These are phyloP conservation scores for Ichneumon xanthorius DNA, from an alignment of 2,888 invertebrate genomes.

Conservation along the genomic window DNA sequence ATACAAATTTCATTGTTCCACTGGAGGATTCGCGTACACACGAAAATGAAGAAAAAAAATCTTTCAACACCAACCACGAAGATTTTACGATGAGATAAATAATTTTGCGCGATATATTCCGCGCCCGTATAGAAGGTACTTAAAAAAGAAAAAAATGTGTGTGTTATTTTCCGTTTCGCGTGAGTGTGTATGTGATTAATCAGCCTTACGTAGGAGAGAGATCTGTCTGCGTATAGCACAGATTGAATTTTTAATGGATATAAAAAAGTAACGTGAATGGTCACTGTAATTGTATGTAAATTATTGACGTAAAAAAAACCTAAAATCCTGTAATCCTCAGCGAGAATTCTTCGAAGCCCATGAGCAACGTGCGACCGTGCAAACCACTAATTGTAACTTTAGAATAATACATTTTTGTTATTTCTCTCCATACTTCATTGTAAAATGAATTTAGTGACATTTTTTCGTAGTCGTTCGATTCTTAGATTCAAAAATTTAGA, in stretches of 20 bases:
- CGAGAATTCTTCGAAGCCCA: slow-evolving; percentile 44
- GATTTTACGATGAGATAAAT: slow-evolving; percentile 28
- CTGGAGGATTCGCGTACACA: slow-evolving; percentile 39
- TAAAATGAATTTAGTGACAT: slow-evolving; percentile 9
- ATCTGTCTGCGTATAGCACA: slow-evolving; percentile 60
- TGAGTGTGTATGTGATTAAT: slow-evolving; percentile 66
- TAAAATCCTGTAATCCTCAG: slow-evolving; percentile 34
- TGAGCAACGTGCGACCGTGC: slow-evolving; percentile 65
- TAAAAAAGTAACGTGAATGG: slow-evolving; percentile 65
- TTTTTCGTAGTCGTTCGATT: slow-evolving; percentile 20
- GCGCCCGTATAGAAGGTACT: slow-evolving; percentile 24
- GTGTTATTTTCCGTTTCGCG: slow-evolving; percentile 32
- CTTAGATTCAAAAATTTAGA: slow-evolving; percentile 28
- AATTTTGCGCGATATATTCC: slow-evolving; percentile 4
- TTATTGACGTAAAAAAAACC: slow-evolving; percentile 56
- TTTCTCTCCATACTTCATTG: slow-evolving; percentile 6
- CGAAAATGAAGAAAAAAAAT: slow-evolving; percentile 15
- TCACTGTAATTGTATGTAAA: slow-evolving; percentile 69
- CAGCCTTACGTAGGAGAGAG: slow-evolving; percentile 73
- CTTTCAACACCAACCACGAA: slow-evolving; percentile 26
- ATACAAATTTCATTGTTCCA: slow-evolving; percentile 29
- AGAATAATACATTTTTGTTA: neutral
- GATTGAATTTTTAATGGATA: slow-evolving; percentile 54
- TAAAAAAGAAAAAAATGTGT: slow-evolving; percentile 24
- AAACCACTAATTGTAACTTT: neutral